phyloP scores from a whole-genome alignment of 2,797 vertebrate genomes.

The Liparis tanakae region DNA sequence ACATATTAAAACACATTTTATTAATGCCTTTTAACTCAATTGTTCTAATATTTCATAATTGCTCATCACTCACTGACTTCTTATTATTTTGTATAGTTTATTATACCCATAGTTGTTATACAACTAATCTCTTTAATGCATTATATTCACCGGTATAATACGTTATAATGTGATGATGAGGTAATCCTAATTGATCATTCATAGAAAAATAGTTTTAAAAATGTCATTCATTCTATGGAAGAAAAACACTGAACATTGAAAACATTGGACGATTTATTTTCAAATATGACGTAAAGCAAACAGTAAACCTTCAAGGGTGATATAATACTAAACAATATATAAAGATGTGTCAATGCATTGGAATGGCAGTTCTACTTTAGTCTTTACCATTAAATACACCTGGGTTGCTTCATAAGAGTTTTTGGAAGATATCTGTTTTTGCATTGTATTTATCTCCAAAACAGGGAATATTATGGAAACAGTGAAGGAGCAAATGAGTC shows the following conservation, averaged over 20 bases:
- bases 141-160: not conserved
- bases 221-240: too few relatives aligned
- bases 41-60: not conserved
- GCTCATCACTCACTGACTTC: not conserved
- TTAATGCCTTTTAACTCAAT: not conserved
- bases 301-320: too few relatives aligned
- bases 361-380: not conserved
- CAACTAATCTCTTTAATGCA: not conserved
- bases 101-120: not conserved
- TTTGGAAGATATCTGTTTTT: not conserved
- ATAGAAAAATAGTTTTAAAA: too few relatives aligned
- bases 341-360: not conserved
- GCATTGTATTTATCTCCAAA: not conserved
- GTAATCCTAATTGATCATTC: too few relatives aligned
- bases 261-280: not conserved
- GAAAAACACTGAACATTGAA: not conserved
- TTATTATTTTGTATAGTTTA: not conserved
- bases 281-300: not conserved
- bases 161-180: not conserved
- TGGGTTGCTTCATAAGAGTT: not conserved
- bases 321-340: not conserved
- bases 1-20: not conserved
- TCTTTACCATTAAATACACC: not conserved
- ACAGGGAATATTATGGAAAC: slow-evolving; percentile 3
- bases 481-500: slow-evolving; percentile 25